Conservation (phyloP, 92 coral and sea anemone genomes). For the Parazoanthus swiftii region DNA sequence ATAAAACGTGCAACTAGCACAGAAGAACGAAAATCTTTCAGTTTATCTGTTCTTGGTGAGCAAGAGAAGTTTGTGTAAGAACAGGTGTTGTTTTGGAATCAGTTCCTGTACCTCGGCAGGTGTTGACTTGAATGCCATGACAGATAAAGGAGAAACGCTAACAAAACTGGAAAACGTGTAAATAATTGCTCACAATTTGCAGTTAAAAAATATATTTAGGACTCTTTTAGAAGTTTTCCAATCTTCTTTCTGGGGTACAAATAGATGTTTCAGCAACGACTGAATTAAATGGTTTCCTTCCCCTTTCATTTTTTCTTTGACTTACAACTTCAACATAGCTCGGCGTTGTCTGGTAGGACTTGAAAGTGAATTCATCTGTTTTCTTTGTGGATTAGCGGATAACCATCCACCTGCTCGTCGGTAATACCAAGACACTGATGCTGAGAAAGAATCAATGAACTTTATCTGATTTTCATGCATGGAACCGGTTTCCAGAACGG, state of each 20-base stretch:
- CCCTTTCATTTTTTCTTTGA: background rate
- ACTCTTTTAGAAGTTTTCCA: background rate
- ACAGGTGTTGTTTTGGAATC: slow-evolving; percentile 15
- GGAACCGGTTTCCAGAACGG: background rate
- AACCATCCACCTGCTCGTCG: background rate
- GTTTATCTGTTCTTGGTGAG: background rate
- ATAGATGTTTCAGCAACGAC: background rate
- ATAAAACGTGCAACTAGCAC: background rate
- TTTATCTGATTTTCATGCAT: background rate
- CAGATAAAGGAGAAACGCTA: background rate
- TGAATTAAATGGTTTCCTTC: too few relatives aligned
- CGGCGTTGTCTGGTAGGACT: background rate
- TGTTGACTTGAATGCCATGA: background rate
- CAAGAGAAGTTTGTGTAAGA: background rate
- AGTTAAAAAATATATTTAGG: background rate
- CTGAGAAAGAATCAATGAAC: background rate
- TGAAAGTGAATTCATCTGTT: background rate
- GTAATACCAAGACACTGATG: background rate
- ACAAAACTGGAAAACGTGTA: background rate
- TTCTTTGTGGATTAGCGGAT: background rate
- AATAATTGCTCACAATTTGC: background rate
- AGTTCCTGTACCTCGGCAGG: background rate
- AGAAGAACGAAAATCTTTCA: background rate
- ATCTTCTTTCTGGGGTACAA: background rate
- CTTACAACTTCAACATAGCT: background rate